phyloP scores from a whole-genome alignment of 1,140 invertebrate species.

The Notospermus geniculatus region DNA sequence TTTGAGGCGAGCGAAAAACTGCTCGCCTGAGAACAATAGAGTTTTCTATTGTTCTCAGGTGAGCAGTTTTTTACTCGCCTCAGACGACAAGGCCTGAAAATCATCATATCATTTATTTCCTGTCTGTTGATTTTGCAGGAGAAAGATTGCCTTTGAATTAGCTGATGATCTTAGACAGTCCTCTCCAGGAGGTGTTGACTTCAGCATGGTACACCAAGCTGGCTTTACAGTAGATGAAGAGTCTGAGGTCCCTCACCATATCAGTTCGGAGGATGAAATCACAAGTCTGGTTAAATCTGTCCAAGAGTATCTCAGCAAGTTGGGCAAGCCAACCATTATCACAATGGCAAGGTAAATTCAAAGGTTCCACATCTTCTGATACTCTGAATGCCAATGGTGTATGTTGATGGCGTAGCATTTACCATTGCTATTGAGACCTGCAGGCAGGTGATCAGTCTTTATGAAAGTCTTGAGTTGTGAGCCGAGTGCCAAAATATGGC shows the following conservation, averaged over 20 bases:
- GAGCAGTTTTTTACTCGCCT: too few relatives aligned
- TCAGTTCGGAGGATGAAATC: constrained; percentile 70
- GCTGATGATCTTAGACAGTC: constrained; percentile 15
- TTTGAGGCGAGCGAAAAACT: background rate
- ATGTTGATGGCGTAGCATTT: too few relatives aligned
- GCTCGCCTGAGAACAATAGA: too few relatives aligned
- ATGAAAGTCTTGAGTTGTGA: too few relatives aligned
- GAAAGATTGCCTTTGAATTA: constrained; percentile 21
- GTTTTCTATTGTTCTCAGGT: too few relatives aligned
- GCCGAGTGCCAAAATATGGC: too few relatives aligned
- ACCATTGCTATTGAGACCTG: too few relatives aligned
- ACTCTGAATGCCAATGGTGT: too few relatives aligned
- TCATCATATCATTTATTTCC: background rate
- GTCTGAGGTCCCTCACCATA: constrained; percentile 74
- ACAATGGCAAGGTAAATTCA: constrained; percentile 65
- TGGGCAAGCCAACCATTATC: constrained; percentile 71
- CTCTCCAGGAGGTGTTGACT: constrained; percentile 66
- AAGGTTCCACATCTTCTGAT: background rate
- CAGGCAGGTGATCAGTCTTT: too few relatives aligned
- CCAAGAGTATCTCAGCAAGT: constrained; percentile 62
- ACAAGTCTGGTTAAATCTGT: constrained; percentile 63
- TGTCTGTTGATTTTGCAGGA: constrained; percentile 15
- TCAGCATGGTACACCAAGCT: constrained; percentile 67
- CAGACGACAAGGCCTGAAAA: too few relatives aligned
- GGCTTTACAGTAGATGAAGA: constrained; percentile 81